These are phyloP conservation scores for Hiodon alosoides DNA, from an alignment of 2,113 vertebrate species.

Conservation along the genomic window DNA sequence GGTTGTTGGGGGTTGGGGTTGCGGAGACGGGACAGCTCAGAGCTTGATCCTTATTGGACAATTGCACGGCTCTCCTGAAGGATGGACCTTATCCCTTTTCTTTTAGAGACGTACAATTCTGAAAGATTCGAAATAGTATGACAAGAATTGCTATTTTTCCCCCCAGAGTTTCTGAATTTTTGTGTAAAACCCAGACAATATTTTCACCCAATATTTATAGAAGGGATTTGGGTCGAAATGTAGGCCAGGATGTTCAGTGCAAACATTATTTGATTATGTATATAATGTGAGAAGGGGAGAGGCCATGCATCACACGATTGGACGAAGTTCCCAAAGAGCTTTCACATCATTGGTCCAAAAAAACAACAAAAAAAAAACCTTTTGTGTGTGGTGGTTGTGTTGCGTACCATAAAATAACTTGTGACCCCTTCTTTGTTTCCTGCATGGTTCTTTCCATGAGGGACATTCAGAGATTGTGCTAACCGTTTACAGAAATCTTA, in stretches of 20 bases:
- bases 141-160: background rate
- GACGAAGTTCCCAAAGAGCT: background rate
- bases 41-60: background rate
- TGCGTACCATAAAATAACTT: background rate
- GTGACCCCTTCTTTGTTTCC: background rate
- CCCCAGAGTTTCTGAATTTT: background rate
- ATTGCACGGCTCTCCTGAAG: background rate
- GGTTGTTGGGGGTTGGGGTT: no score
- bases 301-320: background rate
- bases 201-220: background rate
- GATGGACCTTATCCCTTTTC: background rate
- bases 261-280: conserved; percentile 15
- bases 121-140: background rate
- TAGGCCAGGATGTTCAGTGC: conserved; percentile 17
- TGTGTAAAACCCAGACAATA: background rate
- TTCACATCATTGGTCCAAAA: no score
- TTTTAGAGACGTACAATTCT: background rate
- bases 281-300: background rate
- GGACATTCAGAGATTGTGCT: background rate
- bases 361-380: background rate
- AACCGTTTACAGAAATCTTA: background rate
- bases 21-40: no score
- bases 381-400: background rate
- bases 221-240: conserved; percentile 16
- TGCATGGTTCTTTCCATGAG: background rate